Conservation (phyloP, 1,140 invertebrate genomes). For the Chironomus tepperi region DNA sequence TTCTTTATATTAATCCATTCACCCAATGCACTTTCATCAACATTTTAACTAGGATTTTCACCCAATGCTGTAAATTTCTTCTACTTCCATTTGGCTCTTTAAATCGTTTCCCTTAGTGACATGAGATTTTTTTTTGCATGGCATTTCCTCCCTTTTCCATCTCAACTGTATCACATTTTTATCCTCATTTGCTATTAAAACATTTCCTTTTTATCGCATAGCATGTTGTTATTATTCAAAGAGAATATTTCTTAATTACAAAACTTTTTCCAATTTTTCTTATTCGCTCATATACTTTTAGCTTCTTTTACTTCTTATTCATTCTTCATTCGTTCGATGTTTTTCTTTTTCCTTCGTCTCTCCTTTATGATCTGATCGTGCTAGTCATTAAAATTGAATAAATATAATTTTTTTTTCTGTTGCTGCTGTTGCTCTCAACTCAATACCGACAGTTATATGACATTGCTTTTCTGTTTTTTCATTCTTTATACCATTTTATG, state of each 20-base stretch:
- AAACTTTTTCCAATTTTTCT: constrained; percentile 22
- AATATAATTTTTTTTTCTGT: not conserved
- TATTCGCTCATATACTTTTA: not conserved
- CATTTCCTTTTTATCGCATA: not conserved
- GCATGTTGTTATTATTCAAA: constrained; percentile 9
- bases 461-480: not conserved
- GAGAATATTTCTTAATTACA: constrained; percentile 21
- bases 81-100: too few relatives aligned
- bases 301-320: not conserved
- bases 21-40: too few relatives aligned
- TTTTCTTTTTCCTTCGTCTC: not conserved
- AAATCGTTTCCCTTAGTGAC: not conserved
- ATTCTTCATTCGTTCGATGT: not conserved
- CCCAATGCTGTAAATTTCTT: too few relatives aligned
- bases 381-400: constrained; percentile 15
- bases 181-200: not conserved
- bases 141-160: not conserved
- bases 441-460: not conserved
- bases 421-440: not conserved
- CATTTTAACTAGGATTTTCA: too few relatives aligned
- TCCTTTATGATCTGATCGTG: constrained; percentile 20
- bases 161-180: constrained; percentile 10
- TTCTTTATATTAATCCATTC: too few relatives aligned
- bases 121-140: not conserved
- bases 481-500: not conserved